Base-by-base conservation (phyloP, 2,797 vertebrate species). In the Sternotherus odoratus region DNA sequence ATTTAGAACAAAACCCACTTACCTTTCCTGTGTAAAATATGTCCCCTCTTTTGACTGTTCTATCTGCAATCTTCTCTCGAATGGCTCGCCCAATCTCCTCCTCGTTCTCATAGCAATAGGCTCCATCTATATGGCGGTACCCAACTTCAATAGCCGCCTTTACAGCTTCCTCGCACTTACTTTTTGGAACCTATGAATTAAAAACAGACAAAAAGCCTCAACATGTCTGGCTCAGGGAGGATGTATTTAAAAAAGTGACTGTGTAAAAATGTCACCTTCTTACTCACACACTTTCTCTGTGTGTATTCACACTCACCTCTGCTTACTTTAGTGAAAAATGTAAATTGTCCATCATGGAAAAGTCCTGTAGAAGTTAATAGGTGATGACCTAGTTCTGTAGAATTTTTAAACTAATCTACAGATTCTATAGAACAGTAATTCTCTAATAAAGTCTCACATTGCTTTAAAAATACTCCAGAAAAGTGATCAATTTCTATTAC, bases 71-170 rank as follows among this genome's bases (percentile, higher is more conserved):
- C 69, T 92, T 94, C 4, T 74, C 84, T 6, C 57, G 75, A 82
- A 94, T 90, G 50, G 85, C 91, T 16, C 54, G 75, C 5, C 95
- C 91, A 74, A 93, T 36, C 30, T 93, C 53, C 3, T 88, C 90
- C 56, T 95, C 95, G n/a, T 89, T 94, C 49, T 79, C 85, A 43
- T 93, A 94, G 21, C 93, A 17, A 11, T 89, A 83, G 28, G 93
- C 95, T 11, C 91, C 79, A 53, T 95, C 95, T 24, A 94, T 74
- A 50, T 93, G 93, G 13, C 93, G 77, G 69, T 90, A 94, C 48
- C 93, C 93, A 13, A 93, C 43, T 51, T 91, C 93, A n/a, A 94
- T 90, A 10, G 83, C 93, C 17, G 77, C 23, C 53, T 93, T 94
- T 46, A 79, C 79, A 69, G 93, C 89, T 5, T 93, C 91, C 57